phyloP scores from a whole-genome alignment of 2,797 vertebrate genomes.

The Anabacerthia variegaticeps region DNA sequence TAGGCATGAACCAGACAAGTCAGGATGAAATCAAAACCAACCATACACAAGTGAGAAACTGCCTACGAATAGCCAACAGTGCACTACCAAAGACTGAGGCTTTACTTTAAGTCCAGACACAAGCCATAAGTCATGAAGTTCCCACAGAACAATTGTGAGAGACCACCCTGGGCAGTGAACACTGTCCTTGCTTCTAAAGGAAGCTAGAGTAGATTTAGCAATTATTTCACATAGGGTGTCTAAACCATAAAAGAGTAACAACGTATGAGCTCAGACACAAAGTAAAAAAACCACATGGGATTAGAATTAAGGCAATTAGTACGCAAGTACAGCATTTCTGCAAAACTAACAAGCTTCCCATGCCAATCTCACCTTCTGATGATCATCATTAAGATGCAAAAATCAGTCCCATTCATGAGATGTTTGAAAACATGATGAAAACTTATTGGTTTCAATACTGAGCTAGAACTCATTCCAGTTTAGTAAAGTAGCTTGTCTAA shows the following conservation, averaged over 20 bases:
- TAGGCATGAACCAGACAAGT: conserved; percentile 9
- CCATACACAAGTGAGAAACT: background rate
- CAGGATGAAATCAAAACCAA: background rate
- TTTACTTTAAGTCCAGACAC: background rate
- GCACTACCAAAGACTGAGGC: background rate
- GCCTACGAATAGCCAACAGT: background rate
- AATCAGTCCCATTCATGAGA: background rate
- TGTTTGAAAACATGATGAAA: background rate
- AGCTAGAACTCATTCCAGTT: background rate
- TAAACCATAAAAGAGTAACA: background rate
- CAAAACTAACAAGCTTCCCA: background rate
- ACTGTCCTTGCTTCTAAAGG: background rate
- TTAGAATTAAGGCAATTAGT: background rate
- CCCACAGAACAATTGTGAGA: background rate
- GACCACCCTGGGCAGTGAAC: background rate
- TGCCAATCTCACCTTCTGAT: background rate
- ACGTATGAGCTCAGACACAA: background rate
- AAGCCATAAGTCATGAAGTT: background rate
- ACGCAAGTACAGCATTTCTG: background rate
- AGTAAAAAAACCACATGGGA: background rate
- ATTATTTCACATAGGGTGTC: background rate
- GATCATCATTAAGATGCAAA: background rate
- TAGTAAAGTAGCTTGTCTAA: background rate
- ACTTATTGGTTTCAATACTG: background rate
- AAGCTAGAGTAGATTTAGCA: background rate